Conservation (phyloP, 2,797 vertebrate genomes). For the Mionectes olivaceus region DNA sequence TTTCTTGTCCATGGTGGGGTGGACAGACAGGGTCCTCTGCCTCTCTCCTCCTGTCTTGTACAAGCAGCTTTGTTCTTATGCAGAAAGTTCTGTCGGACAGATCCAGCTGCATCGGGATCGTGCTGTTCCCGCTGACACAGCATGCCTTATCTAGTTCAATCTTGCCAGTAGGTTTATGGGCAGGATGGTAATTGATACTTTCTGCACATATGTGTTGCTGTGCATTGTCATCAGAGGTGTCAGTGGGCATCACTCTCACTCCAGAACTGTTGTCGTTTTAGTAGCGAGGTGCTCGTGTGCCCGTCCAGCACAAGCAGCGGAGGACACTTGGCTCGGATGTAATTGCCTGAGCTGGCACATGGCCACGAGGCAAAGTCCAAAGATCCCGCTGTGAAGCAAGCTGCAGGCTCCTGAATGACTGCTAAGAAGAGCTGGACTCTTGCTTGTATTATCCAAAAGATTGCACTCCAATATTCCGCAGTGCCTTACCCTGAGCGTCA, state of each 20-base stretch:
- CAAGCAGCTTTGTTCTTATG: background rate
- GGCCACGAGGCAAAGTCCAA: background rate
- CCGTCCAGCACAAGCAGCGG: background rate
- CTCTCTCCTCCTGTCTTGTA: background rate
- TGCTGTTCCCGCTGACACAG: background rate
- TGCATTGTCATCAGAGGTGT: background rate
- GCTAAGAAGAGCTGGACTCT: background rate
- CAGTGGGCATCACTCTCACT: background rate
- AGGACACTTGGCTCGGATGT: background rate
- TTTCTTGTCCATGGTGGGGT: background rate
- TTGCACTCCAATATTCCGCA: background rate
- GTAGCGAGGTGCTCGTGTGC: background rate
- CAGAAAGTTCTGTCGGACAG: background rate
- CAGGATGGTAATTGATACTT: background rate
- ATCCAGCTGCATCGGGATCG: accelerated
- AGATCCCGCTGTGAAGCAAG: background rate
- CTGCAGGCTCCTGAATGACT: background rate
- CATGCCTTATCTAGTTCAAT: background rate
- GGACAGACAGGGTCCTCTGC: background rate
- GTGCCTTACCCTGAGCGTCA: background rate
- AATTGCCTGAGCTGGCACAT: background rate
- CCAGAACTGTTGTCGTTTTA: background rate
- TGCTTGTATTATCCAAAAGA: background rate
- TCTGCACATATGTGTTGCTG: background rate
- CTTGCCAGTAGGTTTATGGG: background rate